Percentiles rank a stretch among this genome's conserved stretches.
Evolutionary conservation across 2,113 vertebrate genomes (phyloP).

Genomic region (Charadrius vociferus): DNA sequence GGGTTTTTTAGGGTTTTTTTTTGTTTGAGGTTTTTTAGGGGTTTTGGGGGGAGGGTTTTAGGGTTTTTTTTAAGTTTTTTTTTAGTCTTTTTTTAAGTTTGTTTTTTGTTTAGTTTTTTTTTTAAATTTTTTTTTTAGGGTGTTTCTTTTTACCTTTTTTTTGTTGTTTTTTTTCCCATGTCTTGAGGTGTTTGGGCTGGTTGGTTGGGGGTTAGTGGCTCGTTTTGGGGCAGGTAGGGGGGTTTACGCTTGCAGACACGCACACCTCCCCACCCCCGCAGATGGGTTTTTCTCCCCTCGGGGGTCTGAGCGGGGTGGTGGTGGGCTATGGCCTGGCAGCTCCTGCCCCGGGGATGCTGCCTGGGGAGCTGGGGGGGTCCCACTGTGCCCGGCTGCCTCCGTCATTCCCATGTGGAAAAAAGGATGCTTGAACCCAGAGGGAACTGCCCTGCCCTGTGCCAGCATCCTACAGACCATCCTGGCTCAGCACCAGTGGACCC

Average conservation of each 20-base stretch:
- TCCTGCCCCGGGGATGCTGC: not conserved
- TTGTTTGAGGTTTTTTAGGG: too few relatives aligned
- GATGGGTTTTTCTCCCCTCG: not conserved
- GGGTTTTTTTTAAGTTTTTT: too few relatives aligned
- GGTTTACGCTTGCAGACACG: not conserved
- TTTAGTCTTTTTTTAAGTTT: too few relatives aligned
- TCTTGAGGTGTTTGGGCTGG: too few relatives aligned
- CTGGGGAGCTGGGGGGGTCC: not conserved
- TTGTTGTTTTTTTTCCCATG: too few relatives aligned
- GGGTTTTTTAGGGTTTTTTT: too few relatives aligned
- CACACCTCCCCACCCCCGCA: accelerated
- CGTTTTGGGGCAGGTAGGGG: too few relatives aligned
- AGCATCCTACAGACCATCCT: not conserved
- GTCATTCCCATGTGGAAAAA: not conserved
- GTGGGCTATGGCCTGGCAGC: not conserved
- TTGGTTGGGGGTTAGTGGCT: too few relatives aligned
- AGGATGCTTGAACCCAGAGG: not conserved
- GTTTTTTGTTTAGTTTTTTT: too few relatives aligned
- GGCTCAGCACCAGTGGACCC: not conserved
- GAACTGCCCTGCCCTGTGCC: not conserved
- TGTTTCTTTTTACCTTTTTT: too few relatives aligned
- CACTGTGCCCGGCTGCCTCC: accelerated
- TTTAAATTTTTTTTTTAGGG: too few relatives aligned
- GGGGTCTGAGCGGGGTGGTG: not conserved
- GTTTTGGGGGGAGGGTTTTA: too few relatives aligned